These are phyloP conservation scores for Micrastur ruficollis DNA, from an alignment of 2,797 vertebrate genomes.

Conservation along the genomic window DNA sequence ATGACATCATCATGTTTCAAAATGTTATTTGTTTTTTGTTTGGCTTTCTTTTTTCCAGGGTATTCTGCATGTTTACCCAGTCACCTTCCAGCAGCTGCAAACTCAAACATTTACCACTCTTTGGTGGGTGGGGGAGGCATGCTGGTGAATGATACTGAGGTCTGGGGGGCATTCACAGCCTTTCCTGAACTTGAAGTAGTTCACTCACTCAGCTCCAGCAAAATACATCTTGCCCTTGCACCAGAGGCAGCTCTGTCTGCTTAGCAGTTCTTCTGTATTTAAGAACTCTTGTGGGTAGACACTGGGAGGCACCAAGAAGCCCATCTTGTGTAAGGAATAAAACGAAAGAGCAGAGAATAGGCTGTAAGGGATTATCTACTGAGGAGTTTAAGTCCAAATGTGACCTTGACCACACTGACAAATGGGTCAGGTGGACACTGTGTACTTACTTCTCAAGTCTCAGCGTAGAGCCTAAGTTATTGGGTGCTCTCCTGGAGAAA, in stretches of 20 bases:
- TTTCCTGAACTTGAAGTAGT: not conserved
- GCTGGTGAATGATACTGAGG: not conserved
- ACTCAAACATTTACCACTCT: not conserved
- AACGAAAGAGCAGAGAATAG: not conserved
- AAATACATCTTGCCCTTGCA: not conserved
- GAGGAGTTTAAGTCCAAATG: not conserved
- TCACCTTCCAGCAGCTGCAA: constrained; percentile 13
- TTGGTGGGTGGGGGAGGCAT: not conserved
- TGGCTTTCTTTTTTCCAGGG: too few relatives aligned
- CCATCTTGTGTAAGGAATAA: not conserved
- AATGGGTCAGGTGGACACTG: not conserved
- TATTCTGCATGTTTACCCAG: not conserved
- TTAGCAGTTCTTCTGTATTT: not conserved
- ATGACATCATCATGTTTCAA: constrained; percentile 11
- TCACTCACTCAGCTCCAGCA: not conserved
- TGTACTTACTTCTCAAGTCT: not conserved
- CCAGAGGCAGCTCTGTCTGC: not conserved
- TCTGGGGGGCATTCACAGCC: not conserved
- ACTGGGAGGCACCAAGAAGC: not conserved
- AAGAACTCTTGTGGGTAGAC: not conserved
- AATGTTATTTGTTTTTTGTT: not conserved
- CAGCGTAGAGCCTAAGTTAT: not conserved
- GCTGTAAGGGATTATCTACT: not conserved
- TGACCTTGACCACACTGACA: not conserved
- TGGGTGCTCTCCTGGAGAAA: not conserved